These are phyloP conservation scores for Notothenia coriiceps DNA, from an alignment of 2,113 vertebrate genomes.

Conservation along the genomic window DNA sequence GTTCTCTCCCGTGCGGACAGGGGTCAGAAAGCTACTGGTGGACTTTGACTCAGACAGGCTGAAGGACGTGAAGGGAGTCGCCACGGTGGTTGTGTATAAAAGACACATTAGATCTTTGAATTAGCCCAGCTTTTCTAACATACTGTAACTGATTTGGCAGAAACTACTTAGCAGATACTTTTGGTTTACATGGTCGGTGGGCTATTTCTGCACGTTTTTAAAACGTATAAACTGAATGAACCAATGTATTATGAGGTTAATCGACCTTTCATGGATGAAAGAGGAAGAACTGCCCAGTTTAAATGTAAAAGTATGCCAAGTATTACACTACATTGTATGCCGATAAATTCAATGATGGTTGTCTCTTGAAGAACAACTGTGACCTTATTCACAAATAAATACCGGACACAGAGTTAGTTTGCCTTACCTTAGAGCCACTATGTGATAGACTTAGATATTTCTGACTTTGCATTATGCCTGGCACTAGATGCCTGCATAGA, in stretches of 20 bases:
- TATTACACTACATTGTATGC: background rate
- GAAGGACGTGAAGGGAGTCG: conserved; percentile 81
- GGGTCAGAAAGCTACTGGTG: conserved; percentile 82
- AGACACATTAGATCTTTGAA: too few relatives aligned
- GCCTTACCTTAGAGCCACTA: conserved; percentile 1
- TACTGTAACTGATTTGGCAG: too few relatives aligned
- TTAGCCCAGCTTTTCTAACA: too few relatives aligned
- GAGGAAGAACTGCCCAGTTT: background rate
- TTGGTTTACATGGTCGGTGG: too few relatives aligned
- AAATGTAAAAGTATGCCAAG: background rate
- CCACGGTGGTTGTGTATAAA: conserved; percentile 68
- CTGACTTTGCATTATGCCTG: background rate
- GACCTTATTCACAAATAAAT: background rate
- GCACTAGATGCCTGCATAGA: background rate
- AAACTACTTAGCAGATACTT: too few relatives aligned
- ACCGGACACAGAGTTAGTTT: background rate
- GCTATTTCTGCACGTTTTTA: background rate
- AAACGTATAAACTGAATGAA: background rate
- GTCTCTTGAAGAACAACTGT: background rate
- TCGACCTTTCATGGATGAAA: background rate
- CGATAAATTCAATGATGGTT: background rate
- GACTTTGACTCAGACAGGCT: conserved; percentile 85
- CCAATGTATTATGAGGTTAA: background rate
- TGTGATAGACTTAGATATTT: background rate
- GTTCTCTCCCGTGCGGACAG: conserved; percentile 77